Evolutionary conservation across 2,888 invertebrate species (phyloP).

Genomic region (Drosophila kuntzei): DNA sequence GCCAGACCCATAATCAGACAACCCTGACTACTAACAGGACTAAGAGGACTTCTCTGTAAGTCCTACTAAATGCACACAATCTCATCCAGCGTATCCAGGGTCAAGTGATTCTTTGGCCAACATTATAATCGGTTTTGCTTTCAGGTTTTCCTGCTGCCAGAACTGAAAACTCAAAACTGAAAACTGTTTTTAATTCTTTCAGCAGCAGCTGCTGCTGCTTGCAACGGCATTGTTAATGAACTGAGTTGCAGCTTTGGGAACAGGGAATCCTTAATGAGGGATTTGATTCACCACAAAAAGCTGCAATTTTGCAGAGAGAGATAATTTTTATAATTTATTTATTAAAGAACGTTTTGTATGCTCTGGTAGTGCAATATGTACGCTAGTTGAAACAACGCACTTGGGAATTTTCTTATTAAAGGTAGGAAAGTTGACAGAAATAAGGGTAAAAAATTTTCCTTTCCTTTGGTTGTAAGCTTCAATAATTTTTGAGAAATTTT

Average conservation of each 20-base stretch:
- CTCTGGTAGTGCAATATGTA: not conserved
- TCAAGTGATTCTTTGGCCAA: slow-evolving; percentile 56
- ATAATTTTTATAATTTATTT: slow-evolving; percentile 19
- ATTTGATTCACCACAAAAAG: slow-evolving; percentile 8
- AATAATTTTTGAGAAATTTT: too few species aligned
- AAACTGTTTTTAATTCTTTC: slow-evolving; percentile 5
- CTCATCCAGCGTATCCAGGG: slow-evolving; percentile 27
- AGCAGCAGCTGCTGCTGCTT: slow-evolving; percentile 9
- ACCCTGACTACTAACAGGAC: slow-evolving; percentile 6
- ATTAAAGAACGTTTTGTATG: slow-evolving; percentile 1
- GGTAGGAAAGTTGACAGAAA: not conserved
- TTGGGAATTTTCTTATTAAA: not conserved
- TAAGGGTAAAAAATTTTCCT: too few species aligned
- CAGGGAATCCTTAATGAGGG: slow-evolving; percentile 9
- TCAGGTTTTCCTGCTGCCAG: slow-evolving; percentile 7
- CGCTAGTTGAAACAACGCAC: not conserved
- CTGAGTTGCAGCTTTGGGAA: slow-evolving; percentile 17
- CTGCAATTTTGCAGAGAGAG: not conserved
- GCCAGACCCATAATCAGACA: slow-evolving; percentile 5
- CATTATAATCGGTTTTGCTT: slow-evolving; percentile 31
- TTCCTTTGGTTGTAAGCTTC: too few species aligned
- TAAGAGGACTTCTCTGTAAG: not conserved
- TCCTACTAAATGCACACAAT: not conserved
- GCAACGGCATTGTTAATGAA: slow-evolving; percentile 27
- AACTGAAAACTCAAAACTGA: slow-evolving; percentile 16